Evolutionary conservation across 2,888 invertebrate species (phyloP), one percentile per base, ranked within the genome.

Genomic region (Caenorhabditis plicata): DNA sequence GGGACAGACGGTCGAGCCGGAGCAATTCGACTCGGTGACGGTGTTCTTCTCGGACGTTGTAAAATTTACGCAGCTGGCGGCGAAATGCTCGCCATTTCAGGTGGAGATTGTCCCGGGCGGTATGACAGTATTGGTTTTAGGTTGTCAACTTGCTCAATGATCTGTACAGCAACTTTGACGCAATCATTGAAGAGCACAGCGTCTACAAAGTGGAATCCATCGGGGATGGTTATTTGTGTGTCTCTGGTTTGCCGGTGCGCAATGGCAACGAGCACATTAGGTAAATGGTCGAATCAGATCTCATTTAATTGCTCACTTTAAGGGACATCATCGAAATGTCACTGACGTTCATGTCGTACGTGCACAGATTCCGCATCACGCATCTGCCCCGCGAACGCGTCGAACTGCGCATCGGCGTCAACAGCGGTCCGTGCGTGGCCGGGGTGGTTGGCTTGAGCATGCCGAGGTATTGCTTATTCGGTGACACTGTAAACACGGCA

Each of bases 181-280:
- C 64, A 5, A 73, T 77, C 13, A 77, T 77, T 41, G 77, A 69
- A 40, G 71, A 68, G 38, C 68, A 71, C 35, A 70, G 71, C 26
- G 74, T 69, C 20, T 77, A 77, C 51, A 77, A 77, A 62, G 77
- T 78, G 17, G 78, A 78, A 53, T 76, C 78, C 0, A 78, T 78
- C 36, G 77, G 77, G 3, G 77, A 77, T 40, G 77, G 74, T 1
- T 78, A 77, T 42, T 54, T 78, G 3, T 75, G 75, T 53, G 77
- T 77, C 2, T 75, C 75, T n/a, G 78, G 78, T 1, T 44, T 78
- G 9, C 77, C 77, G 4, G 49, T 51, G n/a, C 60, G 76, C 11
- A 77, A 77, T 49, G 77, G 77, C 4, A 39, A 47, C 39, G 38
- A 42, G 4, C 70, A 70, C 46, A 64, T 67, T 11, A 66, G 64